Conservation (phyloP, 2,888 invertebrate genomes). For the Carabus problematicus region DNA sequence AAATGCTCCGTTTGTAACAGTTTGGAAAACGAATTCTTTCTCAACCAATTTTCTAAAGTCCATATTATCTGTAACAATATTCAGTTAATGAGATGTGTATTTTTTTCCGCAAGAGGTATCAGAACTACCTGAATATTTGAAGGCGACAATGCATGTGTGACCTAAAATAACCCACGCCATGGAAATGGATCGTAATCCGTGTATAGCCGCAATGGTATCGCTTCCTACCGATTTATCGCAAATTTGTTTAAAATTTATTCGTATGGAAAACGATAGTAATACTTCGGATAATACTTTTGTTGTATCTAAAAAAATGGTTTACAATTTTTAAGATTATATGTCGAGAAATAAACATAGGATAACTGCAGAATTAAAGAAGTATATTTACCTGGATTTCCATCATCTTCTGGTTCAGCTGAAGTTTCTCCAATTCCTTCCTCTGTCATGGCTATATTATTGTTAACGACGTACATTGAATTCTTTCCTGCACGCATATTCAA, state of each 20-base stretch:
- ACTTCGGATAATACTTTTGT: slow-evolving; percentile 57
- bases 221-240: slow-evolving; percentile 80
- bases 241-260: slow-evolving; percentile 80
- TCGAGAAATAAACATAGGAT: too few relatives aligned
- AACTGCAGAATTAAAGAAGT: not conserved
- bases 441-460: slow-evolving; percentile 47
- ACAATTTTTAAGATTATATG: slow-evolving; percentile 6
- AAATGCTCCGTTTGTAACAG: slow-evolving; percentile 79
- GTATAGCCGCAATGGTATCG: slow-evolving; percentile 79
- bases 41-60: slow-evolving; percentile 74
- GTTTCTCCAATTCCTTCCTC: slow-evolving; percentile 42
- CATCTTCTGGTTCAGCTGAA: slow-evolving; percentile 37
- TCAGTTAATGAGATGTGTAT: not conserved
- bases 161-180: slow-evolving; percentile 74
- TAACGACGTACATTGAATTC: slow-evolving; percentile 55
- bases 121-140: slow-evolving; percentile 74
- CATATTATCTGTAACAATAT: slow-evolving; percentile 69
- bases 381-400: slow-evolving; percentile 39
- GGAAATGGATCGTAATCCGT: slow-evolving; percentile 68
- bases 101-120: too few relatives aligned
- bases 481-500: slow-evolving; percentile 50
- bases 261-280: slow-evolving; percentile 78
- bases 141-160: slow-evolving; percentile 79
- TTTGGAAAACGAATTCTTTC: slow-evolving; percentile 80
- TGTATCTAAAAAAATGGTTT: slow-evolving; percentile 13